These are phyloP conservation scores for Anagyrus pseudococci DNA, from an alignment of 2,888 invertebrate genomes.

Conservation along the genomic window DNA sequence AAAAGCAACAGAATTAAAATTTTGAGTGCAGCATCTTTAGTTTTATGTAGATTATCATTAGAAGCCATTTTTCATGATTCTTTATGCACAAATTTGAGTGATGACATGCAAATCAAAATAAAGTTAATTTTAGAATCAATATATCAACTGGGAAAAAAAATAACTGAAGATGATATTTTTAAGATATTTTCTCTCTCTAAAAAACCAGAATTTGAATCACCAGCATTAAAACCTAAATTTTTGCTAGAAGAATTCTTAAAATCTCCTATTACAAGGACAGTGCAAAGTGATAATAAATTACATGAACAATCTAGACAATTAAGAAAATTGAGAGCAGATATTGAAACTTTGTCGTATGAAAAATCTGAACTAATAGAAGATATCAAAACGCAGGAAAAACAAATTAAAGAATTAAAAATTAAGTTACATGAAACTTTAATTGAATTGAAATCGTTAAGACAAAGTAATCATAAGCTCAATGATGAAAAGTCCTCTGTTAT, in stretches of 20 bases:
- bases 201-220: slow-evolving; percentile 37
- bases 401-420: slow-evolving; percentile 66
- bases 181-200: slow-evolving; percentile 58
- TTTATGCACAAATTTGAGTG: slow-evolving; percentile 65
- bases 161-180: slow-evolving; percentile 60
- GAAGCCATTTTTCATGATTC: slow-evolving; percentile 65
- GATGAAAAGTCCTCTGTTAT: not conserved
- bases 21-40: slow-evolving; percentile 63
- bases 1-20: slow-evolving; percentile 56
- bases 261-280: slow-evolving; percentile 52
- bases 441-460: slow-evolving; percentile 58
- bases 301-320: slow-evolving; percentile 64
- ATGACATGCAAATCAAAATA: slow-evolving; percentile 66
- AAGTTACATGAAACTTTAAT: slow-evolving; percentile 58
- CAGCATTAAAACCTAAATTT: slow-evolving; percentile 43
- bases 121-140: slow-evolving; percentile 65
- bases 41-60: slow-evolving; percentile 66
- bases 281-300: slow-evolving; percentile 49
- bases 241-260: slow-evolving; percentile 51
- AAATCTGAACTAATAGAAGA: slow-evolving; percentile 70
- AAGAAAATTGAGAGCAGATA: slow-evolving; percentile 65
- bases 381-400: slow-evolving; percentile 64
- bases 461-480: slow-evolving; percentile 33
- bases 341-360: slow-evolving; percentile 71
- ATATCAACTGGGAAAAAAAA: slow-evolving; percentile 63